These are phyloP conservation scores for Mormyrus proboscirostris DNA, from an alignment of 2,797 vertebrate genomes.

Conservation along the genomic window DNA sequence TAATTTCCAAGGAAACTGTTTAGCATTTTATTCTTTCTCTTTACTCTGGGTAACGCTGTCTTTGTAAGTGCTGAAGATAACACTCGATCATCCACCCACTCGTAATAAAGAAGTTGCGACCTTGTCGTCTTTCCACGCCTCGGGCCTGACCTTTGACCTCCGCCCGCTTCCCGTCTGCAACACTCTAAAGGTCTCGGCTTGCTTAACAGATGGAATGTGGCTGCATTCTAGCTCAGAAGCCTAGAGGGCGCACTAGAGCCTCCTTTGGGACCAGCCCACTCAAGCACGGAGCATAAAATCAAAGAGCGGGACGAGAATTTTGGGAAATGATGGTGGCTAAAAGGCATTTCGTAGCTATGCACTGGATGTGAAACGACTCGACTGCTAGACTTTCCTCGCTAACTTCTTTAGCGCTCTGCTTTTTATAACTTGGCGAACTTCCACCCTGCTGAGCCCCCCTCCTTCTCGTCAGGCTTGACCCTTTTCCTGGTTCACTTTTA, in stretches of 20 bases:
- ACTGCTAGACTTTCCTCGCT: neutral
- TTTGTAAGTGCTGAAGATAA: neutral
- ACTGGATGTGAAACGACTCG: neutral
- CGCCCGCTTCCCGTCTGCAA: neutral
- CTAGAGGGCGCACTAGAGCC: slow-evolving; percentile 23
- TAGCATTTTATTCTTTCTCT: neutral
- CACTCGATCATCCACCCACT: neutral
- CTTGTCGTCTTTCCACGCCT: slow-evolving; percentile 18
- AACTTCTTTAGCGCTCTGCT: neutral
- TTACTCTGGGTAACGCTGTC: neutral
- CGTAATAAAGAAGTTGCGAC: slow-evolving; percentile 22
- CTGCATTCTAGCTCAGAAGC: neutral
- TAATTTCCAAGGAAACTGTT: neutral
- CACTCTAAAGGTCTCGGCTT: slow-evolving; percentile 1
- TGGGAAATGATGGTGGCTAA: neutral
- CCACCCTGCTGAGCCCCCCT: neutral
- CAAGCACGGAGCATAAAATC: neutral
- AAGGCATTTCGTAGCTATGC: neutral
- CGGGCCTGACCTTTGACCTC: slow-evolving; percentile 14
- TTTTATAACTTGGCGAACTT: neutral
- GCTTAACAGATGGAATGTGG: neutral
- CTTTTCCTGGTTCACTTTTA: neutral
- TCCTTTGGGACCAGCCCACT: neutral
- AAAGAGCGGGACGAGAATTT: neutral
- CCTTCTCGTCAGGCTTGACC: neutral